Base-by-base conservation (phyloP, 2,797 vertebrate genomes). In the Acropternis orthonyx region DNA sequence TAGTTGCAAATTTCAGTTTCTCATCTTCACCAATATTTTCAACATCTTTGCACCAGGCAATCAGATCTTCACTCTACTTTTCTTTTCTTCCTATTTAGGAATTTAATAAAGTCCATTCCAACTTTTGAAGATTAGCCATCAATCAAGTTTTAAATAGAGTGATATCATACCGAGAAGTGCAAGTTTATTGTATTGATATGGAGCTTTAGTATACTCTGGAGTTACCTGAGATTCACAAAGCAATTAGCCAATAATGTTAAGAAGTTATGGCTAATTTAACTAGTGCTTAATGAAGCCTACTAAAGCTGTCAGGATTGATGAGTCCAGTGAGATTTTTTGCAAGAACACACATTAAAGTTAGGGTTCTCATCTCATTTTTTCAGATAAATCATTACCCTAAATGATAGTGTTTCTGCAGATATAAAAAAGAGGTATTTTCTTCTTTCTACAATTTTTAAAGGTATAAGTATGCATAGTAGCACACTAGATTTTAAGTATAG, bases 241-340 rank as follows among this genome's bases (percentile, higher is more conserved):
- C 95, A 98, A 98, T 98, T 98, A 98, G 59, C 76, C 91, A 97
- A 96, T 97, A 97, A 96, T 91, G 91, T 96, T 97, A 96, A 97
- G 97, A 97, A 97, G 96, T 97, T 97, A 98, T 96, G 95, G 97
- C 77, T 97, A 98, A 98, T 98, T 98, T 97, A 98, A 97, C 96
- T 97, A 97, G 97, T 97, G 94, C 82, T 97, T 97, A 97, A 97
- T 97, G 94, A 96, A 96, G 95, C 92, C 82, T 91, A 92, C 91
- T 97, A 97, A 97, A 52, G 22, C 93, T 97, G 97, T 96, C 96
- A 97, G 91, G 84, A 83, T 88, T 97, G 96, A 98, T 97, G 94
- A 98, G 78, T 82, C 96, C 92, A 85, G 69, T 68, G 97, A 97
- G 94, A 94, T 92, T 97, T 88, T 95, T 34, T 95, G 48, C 32